These are phyloP conservation scores for Andrena marginata DNA, from an alignment of 2,888 invertebrate genomes.

Conservation along the genomic window DNA sequence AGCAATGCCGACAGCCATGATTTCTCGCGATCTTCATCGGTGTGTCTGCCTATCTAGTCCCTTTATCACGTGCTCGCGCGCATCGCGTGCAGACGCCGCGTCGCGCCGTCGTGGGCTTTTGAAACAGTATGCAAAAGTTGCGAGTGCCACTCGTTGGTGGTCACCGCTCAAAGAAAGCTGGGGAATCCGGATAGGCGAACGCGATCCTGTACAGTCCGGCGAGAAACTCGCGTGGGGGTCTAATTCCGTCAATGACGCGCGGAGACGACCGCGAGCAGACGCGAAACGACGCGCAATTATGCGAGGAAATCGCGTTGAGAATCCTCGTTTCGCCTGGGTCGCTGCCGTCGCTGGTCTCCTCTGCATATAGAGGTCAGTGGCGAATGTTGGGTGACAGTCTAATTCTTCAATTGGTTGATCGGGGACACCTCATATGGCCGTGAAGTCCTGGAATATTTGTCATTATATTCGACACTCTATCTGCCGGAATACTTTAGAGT, in stretches of 20 bases:
- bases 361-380: background rate
- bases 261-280: slow-evolving; percentile 4
- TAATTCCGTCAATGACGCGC: slow-evolving; percentile 51
- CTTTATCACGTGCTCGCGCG: slow-evolving; percentile 19
- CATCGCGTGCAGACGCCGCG: background rate
- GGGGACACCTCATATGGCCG: no score
- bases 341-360: background rate
- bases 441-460: no score
- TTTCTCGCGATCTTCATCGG: slow-evolving; percentile 45
- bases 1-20: slow-evolving; percentile 27
- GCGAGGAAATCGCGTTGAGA: background rate
- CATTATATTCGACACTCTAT: no score
- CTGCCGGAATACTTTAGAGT: no score
- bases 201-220: slow-evolving; percentile 40
- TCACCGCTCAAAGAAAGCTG: slow-evolving; percentile 43
- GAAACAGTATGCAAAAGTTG: slow-evolving; percentile 66
- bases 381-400: background rate
- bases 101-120: slow-evolving; percentile 24
- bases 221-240: slow-evolving; percentile 36
- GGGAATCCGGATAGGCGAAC: slow-evolving; percentile 47
- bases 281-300: background rate
- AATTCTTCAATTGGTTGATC: no score
- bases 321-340: background rate
- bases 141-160: slow-evolving; percentile 58
- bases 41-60: slow-evolving; percentile 42